Base-by-base conservation (phyloP, 1,140 invertebrate species). In the Lasaia peninsularis region DNA sequence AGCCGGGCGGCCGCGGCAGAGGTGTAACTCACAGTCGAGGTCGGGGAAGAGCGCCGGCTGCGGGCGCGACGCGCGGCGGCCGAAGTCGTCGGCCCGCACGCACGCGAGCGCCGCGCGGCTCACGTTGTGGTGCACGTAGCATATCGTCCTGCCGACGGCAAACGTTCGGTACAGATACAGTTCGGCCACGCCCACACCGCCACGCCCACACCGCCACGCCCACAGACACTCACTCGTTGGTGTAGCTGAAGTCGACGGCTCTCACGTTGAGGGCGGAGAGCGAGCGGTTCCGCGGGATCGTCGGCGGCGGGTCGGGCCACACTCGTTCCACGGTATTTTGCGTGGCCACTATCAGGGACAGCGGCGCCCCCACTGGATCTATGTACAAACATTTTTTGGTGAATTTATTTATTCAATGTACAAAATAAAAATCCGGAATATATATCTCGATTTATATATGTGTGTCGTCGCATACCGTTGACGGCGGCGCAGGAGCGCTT, bases 91-190 rank as follows among this genome's bases (percentile, higher is more conserved):
- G 49, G 92, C 90, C 56, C 90, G 86, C 48, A 90, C 92, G 78
- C 93, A 95, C 55, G 91, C 88, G 6, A 94, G 72, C 28, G 75
- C 69, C 12, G 90, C 77, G 65, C 89, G 89, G 57, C 75, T 89
- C 58, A 91, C 66, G 65, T 91, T 92, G 70, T 92, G 90, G 71
- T 93, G 91, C 48, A 94, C 88, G 86, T 93, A 95, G 86, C 94
- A 96, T 0, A 94, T 72, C 11, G 92, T 91, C 21, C 92, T 89
- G 67, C 0, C 90, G 75, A 40, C 8, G 52, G n/a, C n/a, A n/a
- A n/a, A n/a, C n/a, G n/a, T n/a, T n/a, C n/a, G n/a, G n/a, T n/a
- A n/a, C n/a, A n/a, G n/a, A n/a, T n/a, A n/a, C n/a, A n/a, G n/a
- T n/a, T n/a, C n/a, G 1, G 24, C 24, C 1, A 28, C 4, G 2